Evolutionary conservation across 2,113 vertebrate species (phyloP).

Genomic region (Tenebrosternarchus preto): DNA sequence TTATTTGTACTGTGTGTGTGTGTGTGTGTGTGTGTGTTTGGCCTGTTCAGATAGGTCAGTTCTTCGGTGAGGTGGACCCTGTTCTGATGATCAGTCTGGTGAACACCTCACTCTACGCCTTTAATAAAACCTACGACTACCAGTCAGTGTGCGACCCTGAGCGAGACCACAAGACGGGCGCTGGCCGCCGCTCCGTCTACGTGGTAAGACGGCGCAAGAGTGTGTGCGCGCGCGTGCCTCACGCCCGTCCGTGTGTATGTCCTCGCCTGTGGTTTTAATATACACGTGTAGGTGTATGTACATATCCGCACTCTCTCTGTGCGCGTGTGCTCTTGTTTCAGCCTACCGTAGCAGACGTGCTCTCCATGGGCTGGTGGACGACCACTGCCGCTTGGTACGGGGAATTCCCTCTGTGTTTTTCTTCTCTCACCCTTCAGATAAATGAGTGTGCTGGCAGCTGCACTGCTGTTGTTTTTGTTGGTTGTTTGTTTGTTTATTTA

Average conservation of each 20-base stretch:
- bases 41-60: constrained; percentile 77
- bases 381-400: constrained; percentile 93
- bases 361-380: constrained; percentile 96
- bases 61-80: constrained; percentile 96
- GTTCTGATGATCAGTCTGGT: constrained; percentile 89
- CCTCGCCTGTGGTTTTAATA: neutral
- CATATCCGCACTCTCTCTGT: constrained; percentile 1
- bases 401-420: neutral
- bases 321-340: constrained; percentile 58
- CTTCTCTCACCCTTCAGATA: constrained; percentile 5
- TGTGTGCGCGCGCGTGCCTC: neutral
- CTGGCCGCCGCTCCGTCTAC: constrained; percentile 83
- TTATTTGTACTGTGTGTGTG: neutral
- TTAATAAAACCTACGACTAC: constrained; percentile 97
- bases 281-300: neutral
- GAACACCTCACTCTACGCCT: constrained; percentile 89
- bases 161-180: constrained; percentile 87
- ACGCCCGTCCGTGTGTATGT: neutral
- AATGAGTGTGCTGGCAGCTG: neutral
- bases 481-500: neutral
- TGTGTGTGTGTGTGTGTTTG: constrained; percentile 23
- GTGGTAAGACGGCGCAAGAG: constrained; percentile 77
- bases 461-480: neutral
- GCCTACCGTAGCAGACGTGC: constrained; percentile 91
- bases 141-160: constrained; percentile 94